These are phyloP conservation scores for Hyperoplus immaculatus DNA, from an alignment of 2,797 vertebrate species.

Conservation along the genomic window DNA sequence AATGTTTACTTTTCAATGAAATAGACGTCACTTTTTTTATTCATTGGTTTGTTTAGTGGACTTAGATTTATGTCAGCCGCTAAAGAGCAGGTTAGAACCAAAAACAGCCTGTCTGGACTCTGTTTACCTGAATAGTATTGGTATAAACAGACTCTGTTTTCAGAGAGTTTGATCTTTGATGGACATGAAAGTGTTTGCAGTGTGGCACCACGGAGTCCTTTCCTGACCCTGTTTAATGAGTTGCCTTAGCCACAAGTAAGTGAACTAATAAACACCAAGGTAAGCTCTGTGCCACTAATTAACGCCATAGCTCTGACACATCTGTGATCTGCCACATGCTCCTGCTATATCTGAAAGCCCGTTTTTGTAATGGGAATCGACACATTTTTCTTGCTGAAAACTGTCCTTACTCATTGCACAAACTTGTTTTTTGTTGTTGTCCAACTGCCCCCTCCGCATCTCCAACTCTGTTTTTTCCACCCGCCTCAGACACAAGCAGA, in stretches of 20 bases:
- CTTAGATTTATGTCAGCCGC: slow-evolving; percentile 3
- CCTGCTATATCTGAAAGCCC: slow-evolving; percentile 47
- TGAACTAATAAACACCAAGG: slow-evolving; percentile 43
- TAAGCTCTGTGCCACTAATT: slow-evolving; percentile 61
- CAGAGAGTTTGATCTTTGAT: slow-evolving; percentile 39
- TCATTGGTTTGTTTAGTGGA: slow-evolving; percentile 14
- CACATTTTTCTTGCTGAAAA: slow-evolving; percentile 18
- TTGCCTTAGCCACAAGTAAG: slow-evolving; percentile 51
- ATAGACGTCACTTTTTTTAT: slow-evolving; percentile 22
- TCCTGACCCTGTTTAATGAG: slow-evolving; percentile 64
- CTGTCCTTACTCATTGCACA: neutral
- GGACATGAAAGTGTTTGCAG: slow-evolving; percentile 43
- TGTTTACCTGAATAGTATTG: slow-evolving; percentile 7
- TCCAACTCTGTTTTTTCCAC: slow-evolving; percentile 21
- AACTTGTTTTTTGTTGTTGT: neutral
- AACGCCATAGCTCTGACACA: slow-evolving; percentile 34
- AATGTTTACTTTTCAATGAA: slow-evolving; percentile 39
- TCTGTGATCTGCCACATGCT: slow-evolving; percentile 48
- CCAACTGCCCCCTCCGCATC: no score
- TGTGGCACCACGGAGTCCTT: slow-evolving; percentile 45
- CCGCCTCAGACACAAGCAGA: slow-evolving; percentile 27
- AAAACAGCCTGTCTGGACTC: slow-evolving; percentile 4
- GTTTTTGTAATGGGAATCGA: slow-evolving; percentile 19
- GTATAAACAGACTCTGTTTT: slow-evolving; percentile 4
- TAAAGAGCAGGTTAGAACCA: slow-evolving; percentile 5